Conservation (phyloP, 1,140 invertebrate species). For the Charaxes varanes region DNA sequence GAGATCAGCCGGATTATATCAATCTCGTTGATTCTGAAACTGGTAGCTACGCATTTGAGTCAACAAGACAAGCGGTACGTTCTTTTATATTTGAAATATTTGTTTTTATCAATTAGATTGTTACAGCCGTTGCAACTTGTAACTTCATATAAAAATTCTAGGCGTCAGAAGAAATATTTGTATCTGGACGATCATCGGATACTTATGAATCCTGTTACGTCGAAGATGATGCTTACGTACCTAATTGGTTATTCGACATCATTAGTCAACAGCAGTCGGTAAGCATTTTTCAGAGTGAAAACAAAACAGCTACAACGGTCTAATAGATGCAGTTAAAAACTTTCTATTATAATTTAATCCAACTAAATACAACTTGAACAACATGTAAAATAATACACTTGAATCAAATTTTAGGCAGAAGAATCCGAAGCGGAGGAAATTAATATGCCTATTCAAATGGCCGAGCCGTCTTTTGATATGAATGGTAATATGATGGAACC, state of each 20-base stretch:
- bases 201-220: constrained; percentile 48
- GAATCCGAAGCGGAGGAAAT: constrained; percentile 28
- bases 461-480: constrained; percentile 36
- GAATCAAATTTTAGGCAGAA: constrained; percentile 18
- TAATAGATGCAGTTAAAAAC: too few species aligned
- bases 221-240: constrained; percentile 49
- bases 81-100: not conserved
- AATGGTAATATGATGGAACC: constrained; percentile 40
- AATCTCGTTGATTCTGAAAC: constrained; percentile 50
- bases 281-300: constrained; percentile 13
- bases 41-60: constrained; percentile 31
- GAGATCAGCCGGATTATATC: constrained; percentile 40
- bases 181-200: constrained; percentile 50
- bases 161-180: constrained; percentile 55
- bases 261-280: constrained; percentile 50
- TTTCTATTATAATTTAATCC: too few species aligned
- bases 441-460: constrained; percentile 15
- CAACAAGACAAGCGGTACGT: constrained; percentile 44
- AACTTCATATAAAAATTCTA: too few species aligned
- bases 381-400: too few species aligned
- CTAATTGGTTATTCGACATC: constrained; percentile 54
- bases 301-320: too few species aligned
- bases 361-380: too few species aligned
- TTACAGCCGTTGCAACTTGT: too few species aligned
- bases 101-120: not conserved